Base-by-base conservation (phyloP, 2,797 vertebrate genomes). In the Gambusia yucatana region DNA sequence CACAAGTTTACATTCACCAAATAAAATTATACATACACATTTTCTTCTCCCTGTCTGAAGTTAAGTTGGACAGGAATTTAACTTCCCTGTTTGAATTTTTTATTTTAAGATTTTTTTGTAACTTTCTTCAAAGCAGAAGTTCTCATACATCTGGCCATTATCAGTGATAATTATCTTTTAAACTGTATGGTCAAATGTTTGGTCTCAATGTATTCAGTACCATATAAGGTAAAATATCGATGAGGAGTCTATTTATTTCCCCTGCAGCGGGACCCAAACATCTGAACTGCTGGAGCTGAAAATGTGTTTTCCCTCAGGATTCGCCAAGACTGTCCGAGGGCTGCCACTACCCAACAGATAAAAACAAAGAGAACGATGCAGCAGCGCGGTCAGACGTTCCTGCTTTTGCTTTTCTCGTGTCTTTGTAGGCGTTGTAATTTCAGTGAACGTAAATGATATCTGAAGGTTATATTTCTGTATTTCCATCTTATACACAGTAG, bases 221-320 rank as follows among this genome's bases (percentile, higher is more conserved):
- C 57, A 61, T 30, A 7, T 7, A 13, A 33, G 57, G 28, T 30
- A 30, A 30, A 16, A 61, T n/a, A 16, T 17, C 16, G 0, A 16
- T 7, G 14, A 33, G 5, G 13, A 17, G 14, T 33, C 5, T 36
- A 20, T 36, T 36, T 8, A 63, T 41, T 25, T 41, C 20, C 63
- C 20, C 63, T 25, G 33, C 39, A 41, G 7, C 13, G 9, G 20
- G 11, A 67, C 10, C 8, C 36, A 41, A 67, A 67, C 39, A 69
- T 41, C 20, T 43, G 41, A 69, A 44, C 20, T n/a, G n/a, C 16
- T 67, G 63, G 44, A 46, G 13, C 43, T 46, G 67, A 39, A 47
- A 50, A 28, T 59, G 13, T 78, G 46, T 81, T 28, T 70, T 47
- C 50, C 25, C 8, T 17, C 81, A 94, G 94, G 93, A 85, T 71